Conservation (phyloP, 2,888 invertebrate species). For the Sinhomidia bicolor region DNA sequence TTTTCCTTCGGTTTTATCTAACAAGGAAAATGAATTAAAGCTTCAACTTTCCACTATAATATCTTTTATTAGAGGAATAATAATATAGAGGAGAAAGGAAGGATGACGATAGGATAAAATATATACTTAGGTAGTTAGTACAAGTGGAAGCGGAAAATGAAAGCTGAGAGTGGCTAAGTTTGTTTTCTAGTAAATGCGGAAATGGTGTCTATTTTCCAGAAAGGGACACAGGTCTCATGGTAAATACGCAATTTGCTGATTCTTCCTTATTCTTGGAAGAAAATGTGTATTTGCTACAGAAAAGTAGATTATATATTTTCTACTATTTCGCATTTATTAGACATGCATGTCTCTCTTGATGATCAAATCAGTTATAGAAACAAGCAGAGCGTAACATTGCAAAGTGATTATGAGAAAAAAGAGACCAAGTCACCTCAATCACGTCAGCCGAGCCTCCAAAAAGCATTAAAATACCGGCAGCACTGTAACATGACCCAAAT, state of each 20-base stretch:
- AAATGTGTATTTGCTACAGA: too few relatives aligned
- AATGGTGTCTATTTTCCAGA: not conserved
- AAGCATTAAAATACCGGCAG: constrained; percentile 19
- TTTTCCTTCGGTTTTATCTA: not conserved
- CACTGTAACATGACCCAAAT: constrained; percentile 45
- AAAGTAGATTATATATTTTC: too few relatives aligned
- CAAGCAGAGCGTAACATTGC: not conserved
- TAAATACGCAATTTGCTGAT: not conserved
- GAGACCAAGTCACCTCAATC: not conserved
- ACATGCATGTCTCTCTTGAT: not conserved
- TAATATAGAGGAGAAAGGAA: too few relatives aligned
- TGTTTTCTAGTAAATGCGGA: not conserved
- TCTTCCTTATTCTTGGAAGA: not conserved
- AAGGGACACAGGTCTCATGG: not conserved
- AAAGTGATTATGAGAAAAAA: not conserved
- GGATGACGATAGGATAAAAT: not conserved
- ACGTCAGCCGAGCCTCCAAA: not conserved
- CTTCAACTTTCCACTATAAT: not conserved
- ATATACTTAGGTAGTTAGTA: too few relatives aligned
- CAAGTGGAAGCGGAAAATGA: not conserved
- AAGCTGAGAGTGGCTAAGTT: not conserved
- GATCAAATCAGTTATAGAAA: not conserved
- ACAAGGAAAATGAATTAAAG: constrained; percentile 30
- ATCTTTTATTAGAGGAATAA: too few relatives aligned
- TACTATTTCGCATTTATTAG: not conserved